These are phyloP conservation scores for Apodemus agrarius DNA, from an alignment of 2,797 vertebrate species.

Conservation along the genomic window DNA sequence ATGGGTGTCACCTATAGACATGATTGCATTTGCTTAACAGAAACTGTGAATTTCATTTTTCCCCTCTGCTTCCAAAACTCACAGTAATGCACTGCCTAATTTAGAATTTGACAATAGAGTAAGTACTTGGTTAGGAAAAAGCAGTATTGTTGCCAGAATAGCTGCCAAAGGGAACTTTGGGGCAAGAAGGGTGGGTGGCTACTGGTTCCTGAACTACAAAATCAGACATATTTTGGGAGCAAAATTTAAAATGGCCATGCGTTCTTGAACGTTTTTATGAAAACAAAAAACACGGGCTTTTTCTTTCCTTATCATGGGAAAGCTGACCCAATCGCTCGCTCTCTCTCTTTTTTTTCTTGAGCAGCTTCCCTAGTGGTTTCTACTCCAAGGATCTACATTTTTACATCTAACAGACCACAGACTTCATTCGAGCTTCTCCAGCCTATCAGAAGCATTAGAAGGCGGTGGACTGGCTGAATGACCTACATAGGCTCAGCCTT, in stretches of 20 bases:
- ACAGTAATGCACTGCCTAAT: constrained; percentile 47
- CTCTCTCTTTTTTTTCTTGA: constrained; percentile 28
- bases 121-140: constrained; percentile 22
- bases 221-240: not conserved
- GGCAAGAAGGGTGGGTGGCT: not conserved
- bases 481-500: not conserved
- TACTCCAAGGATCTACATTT: not conserved
- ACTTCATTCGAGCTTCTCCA: not conserved
- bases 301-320: not conserved
- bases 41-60: constrained; percentile 35
- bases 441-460: not conserved
- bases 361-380: not conserved
- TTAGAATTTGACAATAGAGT: constrained; percentile 36
- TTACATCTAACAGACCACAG: not conserved
- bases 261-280: not conserved
- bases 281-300: not conserved
- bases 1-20: constrained; percentile 47
- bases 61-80: not conserved
- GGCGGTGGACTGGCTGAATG: not conserved
- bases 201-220: not conserved
- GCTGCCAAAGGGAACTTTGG: not conserved
- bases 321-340: not conserved
- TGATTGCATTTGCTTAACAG: constrained; percentile 27
- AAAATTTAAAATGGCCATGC: not conserved
- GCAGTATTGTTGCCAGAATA: constrained; percentile 31